Base-by-base conservation (phyloP, 2,888 invertebrate genomes). In the Agrochola circellaris region DNA sequence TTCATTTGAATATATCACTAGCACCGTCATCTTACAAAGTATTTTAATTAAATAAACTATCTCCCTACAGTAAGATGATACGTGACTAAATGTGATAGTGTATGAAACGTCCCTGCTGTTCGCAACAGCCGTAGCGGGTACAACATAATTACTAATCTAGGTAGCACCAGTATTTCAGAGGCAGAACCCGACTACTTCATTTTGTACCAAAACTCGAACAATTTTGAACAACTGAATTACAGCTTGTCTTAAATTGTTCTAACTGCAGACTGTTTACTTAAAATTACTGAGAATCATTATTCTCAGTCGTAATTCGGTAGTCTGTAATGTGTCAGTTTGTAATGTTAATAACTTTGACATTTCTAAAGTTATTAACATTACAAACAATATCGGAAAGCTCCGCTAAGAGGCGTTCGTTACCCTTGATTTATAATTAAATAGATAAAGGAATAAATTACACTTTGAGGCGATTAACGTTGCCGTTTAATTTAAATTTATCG, bases 401-500 rank as follows among this genome's bases (percentile, higher is more conserved):
- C 42, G 68, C 64, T 73, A 77, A 67, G 70, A 81, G 69, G 67
- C 69, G 69, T 79, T 82, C 64, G 77, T 82, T 75, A 81, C 70
- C 79, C 58, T 20, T 82, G 88, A 87, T 86, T 88, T 88, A 84
- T 83, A 84, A 89, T 88, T 83, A 81, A 87, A 87, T 76, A 82
- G 88, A 87, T 88, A 86, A 89, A 86, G 82, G 83, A 84, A 84
- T 87, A 88, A 88, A 89, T 86, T 88, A 85, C 77, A 87, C 75
- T 90, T 84, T 86, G 73, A 64, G 79, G 70, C 80, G 86, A 91
- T 91, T 89, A 90, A 90, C 87, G 83, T 75, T 81, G 75, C 62
- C 83, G 79, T 87, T 89, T 89, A 88, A 90, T 90, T 91, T 88
- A 84, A 90, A 89, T 90, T 90, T 88, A 88, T 88, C 75, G 82